Evolutionary conservation across 2,113 vertebrate species (phyloP), one percentile per base, ranked within the genome.

Genomic region (Cottus gobio): DNA sequence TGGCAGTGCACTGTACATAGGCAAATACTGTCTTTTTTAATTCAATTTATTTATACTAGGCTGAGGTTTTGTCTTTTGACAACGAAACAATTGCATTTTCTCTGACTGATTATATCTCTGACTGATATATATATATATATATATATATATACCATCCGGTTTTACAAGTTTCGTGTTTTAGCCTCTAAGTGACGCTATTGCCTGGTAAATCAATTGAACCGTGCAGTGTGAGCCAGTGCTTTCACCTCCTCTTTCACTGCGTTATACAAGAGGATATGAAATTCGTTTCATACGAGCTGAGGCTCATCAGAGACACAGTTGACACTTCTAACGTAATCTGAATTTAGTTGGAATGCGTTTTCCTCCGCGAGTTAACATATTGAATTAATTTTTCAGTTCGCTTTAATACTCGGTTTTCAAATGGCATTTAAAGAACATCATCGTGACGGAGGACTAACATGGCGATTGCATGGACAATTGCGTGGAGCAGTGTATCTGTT

Each of bases 161-260:
- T 48, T 3, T 36, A 20, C 1, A 1, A 42, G 0, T 85, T 84
- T 46, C 16, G 20, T 22, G 3, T 34, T 61, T 68, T 65, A 34
- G 12, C 88, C 91, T 90, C 87, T 77, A 79, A 90, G 90, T 44
- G 92, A 90, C 86, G 89, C 92, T 93, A 87, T 91, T 87, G 85
- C 5, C 84, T 85, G 83, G 26, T 42, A 83, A 88, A 87, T 87
- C 26, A 46, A 46, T 69, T 64, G 7, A 34, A 0, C 8, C 2
- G 0, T 64, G 20, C 42, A 28, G 11, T 34, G 42, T 56, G 48
- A 66, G 30, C 8, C 85, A 71, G 68, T 42, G 10, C n/a, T 42
- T 24, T 64, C 50, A 48, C 77, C 80, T 80, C 20, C 80, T 52
- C 16, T 74, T 7, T 73, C 11, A 60, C 69, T 82, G 77, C 80